phyloP scores from a whole-genome alignment of 2,888 invertebrate genomes.

The Drosophila acutilabella region DNA sequence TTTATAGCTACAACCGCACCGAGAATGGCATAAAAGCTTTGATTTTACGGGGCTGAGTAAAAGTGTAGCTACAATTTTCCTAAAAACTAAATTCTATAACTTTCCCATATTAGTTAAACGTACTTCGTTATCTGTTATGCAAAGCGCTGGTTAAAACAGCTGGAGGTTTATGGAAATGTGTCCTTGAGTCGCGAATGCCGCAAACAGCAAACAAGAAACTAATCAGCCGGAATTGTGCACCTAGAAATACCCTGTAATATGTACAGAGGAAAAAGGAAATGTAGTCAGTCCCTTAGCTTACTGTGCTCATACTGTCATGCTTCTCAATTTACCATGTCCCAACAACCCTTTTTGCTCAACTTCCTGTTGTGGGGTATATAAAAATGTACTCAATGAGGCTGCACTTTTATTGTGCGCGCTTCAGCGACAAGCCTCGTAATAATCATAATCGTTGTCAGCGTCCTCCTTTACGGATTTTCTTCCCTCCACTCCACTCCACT shows the following conservation, averaged over 20 bases:
- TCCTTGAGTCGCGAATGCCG: conserved; percentile 41
- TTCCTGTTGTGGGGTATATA: conserved; percentile 8
- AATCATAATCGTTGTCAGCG: conserved; percentile 28
- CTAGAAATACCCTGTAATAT: conserved; percentile 3
- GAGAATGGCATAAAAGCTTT: conserved; percentile 24
- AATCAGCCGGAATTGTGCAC: not conserved
- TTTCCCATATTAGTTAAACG: conserved; percentile 34
- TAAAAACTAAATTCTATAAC: conserved; percentile 22
- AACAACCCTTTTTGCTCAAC: not conserved
- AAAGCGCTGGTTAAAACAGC: conserved; percentile 8
- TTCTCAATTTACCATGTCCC: not conserved
- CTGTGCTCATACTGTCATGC: not conserved
- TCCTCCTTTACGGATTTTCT: conserved; percentile 27
- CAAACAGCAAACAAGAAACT: conserved; percentile 2
- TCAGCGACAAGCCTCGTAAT: conserved; percentile 56
- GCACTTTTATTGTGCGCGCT: conserved; percentile 52
- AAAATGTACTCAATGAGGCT: conserved; percentile 48
- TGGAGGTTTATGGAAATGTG: conserved; percentile 14
- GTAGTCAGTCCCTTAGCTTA: not conserved
- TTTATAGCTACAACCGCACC: conserved; percentile 19
- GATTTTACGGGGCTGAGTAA: conserved; percentile 34
- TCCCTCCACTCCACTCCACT: not conserved
- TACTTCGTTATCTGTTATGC: conserved; percentile 17
- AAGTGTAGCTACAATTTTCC: conserved; percentile 17
- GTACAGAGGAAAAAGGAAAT: too few species aligned